These are phyloP conservation scores for Drosophila prolongata DNA, from an alignment of 2,888 invertebrate genomes.

Conservation along the genomic window DNA sequence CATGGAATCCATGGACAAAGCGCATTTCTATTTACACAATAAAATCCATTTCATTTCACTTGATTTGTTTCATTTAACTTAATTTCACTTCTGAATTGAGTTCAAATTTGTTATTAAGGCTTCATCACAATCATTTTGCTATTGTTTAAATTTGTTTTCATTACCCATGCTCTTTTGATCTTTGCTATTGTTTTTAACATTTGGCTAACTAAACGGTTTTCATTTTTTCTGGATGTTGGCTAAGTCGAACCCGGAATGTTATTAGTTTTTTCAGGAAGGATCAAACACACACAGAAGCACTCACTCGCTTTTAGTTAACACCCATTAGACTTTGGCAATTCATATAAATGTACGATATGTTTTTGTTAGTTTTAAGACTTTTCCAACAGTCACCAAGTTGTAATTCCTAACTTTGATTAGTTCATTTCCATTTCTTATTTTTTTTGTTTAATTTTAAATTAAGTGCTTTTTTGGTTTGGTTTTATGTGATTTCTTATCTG, in stretches of 20 bases:
- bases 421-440: background rate
- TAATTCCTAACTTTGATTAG: slow-evolving; percentile 62
- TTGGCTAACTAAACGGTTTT: slow-evolving; percentile 70
- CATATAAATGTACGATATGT: slow-evolving; percentile 83
- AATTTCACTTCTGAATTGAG: slow-evolving; percentile 27
- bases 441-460: slow-evolving; percentile 30
- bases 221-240: slow-evolving; percentile 42
- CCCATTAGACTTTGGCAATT: slow-evolving; percentile 83
- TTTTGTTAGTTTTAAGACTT: slow-evolving; percentile 83
- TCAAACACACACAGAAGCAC: slow-evolving; percentile 44
- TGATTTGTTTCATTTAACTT: slow-evolving; percentile 35
- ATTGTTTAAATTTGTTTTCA: slow-evolving; percentile 53
- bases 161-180: slow-evolving; percentile 38
- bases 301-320: slow-evolving; percentile 48
- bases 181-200: slow-evolving; percentile 60
- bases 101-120: slow-evolving; percentile 58
- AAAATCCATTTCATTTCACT: slow-evolving; percentile 30
- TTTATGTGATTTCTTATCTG: slow-evolving; percentile 13
- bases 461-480: slow-evolving; percentile 45
- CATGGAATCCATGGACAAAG: slow-evolving; percentile 32
- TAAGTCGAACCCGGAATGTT: slow-evolving; percentile 72
- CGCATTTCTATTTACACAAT: slow-evolving; percentile 39
- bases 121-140: slow-evolving; percentile 75
- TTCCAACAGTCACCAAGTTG: slow-evolving; percentile 76
- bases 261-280: slow-evolving; percentile 53